Evolutionary conservation across 1,140 invertebrate genomes (phyloP).

Genomic region (Melitaea cinxia): DNA sequence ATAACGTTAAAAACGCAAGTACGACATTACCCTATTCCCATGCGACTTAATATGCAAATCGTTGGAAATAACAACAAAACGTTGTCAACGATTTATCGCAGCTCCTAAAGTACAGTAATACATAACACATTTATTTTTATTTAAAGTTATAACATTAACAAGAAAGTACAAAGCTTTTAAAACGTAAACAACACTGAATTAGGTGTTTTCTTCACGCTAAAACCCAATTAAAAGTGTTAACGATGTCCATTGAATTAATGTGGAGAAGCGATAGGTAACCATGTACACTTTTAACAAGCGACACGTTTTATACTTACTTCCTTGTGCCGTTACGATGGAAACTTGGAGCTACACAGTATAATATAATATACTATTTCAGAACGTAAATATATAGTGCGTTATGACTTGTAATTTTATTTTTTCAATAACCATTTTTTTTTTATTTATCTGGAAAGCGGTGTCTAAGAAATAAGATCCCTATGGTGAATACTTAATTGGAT

Average conservation of each 20-base stretch:
- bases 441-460: no score
- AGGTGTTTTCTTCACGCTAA: constrained; percentile 59
- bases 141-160: constrained; percentile 1
- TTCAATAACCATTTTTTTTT: no score
- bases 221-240: constrained; percentile 57
- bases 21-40: neutral
- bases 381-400: no score
- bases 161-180: constrained; percentile 20
- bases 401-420: no score
- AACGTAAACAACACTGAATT: constrained; percentile 46
- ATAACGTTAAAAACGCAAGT: neutral
- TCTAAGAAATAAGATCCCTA: no score
- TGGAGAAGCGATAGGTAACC: constrained; percentile 4
- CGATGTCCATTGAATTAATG: constrained; percentile 51
- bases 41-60: neutral
- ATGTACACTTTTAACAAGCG: neutral
- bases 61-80: neutral
- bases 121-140: constrained; percentile 10
- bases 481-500: no score
- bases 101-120: neutral
- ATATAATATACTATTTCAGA: neutral
- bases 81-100: no score
- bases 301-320: neutral
- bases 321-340: constrained; percentile 3
- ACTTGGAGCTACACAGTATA: neutral